These are phyloP conservation scores for Proterorhinus semilunaris DNA, from an alignment of 2,113 vertebrate species.

Conservation along the genomic window DNA sequence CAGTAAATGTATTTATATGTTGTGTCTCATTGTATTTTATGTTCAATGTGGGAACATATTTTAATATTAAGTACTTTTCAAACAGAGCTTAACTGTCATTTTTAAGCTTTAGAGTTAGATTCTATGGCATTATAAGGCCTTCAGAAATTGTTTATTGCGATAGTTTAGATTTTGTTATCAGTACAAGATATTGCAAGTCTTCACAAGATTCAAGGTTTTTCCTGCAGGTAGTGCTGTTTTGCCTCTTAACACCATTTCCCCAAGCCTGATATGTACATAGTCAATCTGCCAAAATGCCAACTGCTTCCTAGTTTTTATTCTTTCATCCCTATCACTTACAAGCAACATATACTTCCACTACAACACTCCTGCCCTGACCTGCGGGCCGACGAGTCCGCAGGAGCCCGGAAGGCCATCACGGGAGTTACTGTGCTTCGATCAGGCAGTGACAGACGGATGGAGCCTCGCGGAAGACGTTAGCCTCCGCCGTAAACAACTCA, in stretches of 20 bases:
- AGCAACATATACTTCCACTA: neutral
- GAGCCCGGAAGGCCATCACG: neutral
- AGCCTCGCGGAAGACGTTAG: slow-evolving; percentile 6
- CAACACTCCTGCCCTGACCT: neutral
- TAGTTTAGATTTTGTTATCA: too few relatives aligned
- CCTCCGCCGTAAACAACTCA: slow-evolving; percentile 3
- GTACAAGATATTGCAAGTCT: neutral
- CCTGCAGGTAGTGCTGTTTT: neutral
- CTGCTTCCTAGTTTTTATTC: neutral
- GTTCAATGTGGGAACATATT: too few relatives aligned
- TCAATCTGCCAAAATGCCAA: neutral
- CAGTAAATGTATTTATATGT: too few relatives aligned
- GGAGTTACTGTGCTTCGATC: slow-evolving; percentile 3
- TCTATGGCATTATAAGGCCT: too few relatives aligned
- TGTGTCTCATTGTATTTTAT: too few relatives aligned
- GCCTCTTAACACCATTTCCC: neutral
- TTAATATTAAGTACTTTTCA: too few relatives aligned
- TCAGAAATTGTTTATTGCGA: too few relatives aligned
- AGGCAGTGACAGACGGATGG: slow-evolving; percentile 1
- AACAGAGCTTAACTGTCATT: too few relatives aligned
- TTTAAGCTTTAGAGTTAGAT: too few relatives aligned
- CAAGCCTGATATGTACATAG: neutral
- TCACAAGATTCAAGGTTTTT: neutral
- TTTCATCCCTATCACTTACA: neutral
- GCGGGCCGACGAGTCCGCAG: neutral